Conservation (phyloP, 2,888 invertebrate species). For the Micoletzkya japonica region DNA sequence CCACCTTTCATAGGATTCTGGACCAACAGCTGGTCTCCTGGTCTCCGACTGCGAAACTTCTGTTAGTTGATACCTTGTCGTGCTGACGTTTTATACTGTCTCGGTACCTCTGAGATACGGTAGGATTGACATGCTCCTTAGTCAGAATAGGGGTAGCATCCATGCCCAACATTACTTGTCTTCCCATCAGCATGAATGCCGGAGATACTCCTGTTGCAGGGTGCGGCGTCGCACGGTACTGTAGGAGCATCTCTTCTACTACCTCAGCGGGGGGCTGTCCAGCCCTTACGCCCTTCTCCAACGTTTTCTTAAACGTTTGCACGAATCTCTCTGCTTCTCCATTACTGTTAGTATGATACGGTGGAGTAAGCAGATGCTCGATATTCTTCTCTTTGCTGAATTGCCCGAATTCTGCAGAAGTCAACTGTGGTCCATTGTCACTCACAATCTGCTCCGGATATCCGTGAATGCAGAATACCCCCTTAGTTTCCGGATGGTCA, state of each 20-base stretch:
- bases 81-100: too few relatives aligned
- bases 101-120: too few relatives aligned
- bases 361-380: conserved; percentile 5
- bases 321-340: conserved; percentile 17
- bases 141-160: too few relatives aligned
- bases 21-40: too few relatives aligned
- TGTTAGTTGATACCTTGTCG: too few relatives aligned
- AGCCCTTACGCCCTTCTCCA: background rate
- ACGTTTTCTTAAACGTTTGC: background rate
- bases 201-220: conserved; percentile 8
- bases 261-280: background rate
- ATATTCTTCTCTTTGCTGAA: conserved; percentile 4
- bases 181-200: conserved; percentile 1
- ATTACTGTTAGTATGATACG: conserved; percentile 15
- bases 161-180: too few relatives aligned
- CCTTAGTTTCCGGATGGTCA: conserved; percentile 7
- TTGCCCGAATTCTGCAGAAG: background rate
- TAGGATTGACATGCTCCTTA: too few relatives aligned
- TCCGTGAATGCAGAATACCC: background rate
- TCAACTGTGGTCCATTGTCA: conserved; percentile 15
- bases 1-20: too few relatives aligned
- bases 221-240: conserved; percentile 11
- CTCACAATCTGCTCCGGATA: background rate
- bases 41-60: too few relatives aligned
- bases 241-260: background rate